Evolutionary conservation across 35 echinoderm and acorn worm genomes (phyloP).

Genomic region (Hemicentrotus pulcherrimus): DNA sequence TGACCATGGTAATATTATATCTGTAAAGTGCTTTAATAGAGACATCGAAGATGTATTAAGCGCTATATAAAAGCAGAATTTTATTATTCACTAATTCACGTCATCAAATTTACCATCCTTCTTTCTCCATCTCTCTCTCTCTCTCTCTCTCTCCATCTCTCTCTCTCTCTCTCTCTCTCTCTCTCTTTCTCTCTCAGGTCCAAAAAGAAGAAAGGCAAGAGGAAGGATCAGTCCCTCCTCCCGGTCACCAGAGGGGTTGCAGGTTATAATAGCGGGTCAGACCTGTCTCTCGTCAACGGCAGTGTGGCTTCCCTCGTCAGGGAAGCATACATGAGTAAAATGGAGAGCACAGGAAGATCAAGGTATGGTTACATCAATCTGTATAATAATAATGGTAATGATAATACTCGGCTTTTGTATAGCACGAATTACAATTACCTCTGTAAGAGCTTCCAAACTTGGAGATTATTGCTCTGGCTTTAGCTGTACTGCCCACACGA

Average conservation of each 20-base stretch:
- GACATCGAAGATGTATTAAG: too few species aligned
- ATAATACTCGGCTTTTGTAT: too few species aligned
- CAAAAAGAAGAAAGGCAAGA: constrained; percentile 17
- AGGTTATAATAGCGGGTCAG: constrained; percentile 10
- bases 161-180: background rate
- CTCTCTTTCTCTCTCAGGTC: background rate
- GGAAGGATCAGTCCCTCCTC: background rate
- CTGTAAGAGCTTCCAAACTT: too few species aligned
- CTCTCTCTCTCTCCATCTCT: background rate
- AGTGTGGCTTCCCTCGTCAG: background rate
- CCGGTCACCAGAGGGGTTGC: constrained; percentile 16
- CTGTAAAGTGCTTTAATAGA: too few species aligned
- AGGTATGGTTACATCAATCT: background rate
- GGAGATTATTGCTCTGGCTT: too few species aligned
- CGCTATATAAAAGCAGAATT: too few species aligned
- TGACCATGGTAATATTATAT: too few species aligned
- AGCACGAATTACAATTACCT: too few species aligned
- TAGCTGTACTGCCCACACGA: too few species aligned
- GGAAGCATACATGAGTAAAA: background rate
- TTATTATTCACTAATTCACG: too few species aligned
- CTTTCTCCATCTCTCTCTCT: background rate
- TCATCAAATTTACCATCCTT: background rate
- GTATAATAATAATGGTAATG: too few species aligned
- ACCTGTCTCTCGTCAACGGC: constrained; percentile 44
- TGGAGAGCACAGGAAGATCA: background rate